Evolutionary conservation across 2,888 invertebrate genomes (phyloP), one percentile per base, ranked within the genome.

Genomic region (Anodontia alba): DNA sequence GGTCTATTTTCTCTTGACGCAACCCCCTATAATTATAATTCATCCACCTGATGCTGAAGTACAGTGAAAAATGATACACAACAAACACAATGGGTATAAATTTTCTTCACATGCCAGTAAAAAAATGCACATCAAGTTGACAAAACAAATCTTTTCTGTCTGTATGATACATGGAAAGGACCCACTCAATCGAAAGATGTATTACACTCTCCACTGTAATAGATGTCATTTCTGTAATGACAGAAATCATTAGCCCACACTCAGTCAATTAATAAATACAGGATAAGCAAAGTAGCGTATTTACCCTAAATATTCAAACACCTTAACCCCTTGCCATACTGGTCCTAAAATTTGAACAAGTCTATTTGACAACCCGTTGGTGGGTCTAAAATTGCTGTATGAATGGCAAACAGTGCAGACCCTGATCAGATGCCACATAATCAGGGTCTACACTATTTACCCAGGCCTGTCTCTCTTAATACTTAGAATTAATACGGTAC

Each of bases 131-230:
- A 62, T 62, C 62, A 62, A 33, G 29, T 62, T 62, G 62, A 62
- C 62, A 62, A 62, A 12, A 62, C 62, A 62, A 62, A 81, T 81
- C 26, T 49, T 49, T 78, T 81, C 81, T 81, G 81, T 81, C 81
- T 72, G 31, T 33, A 33, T 76, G 81, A 81, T 78, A 69, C 76
- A 81, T 78, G 46, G 66, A 38, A 69, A 68, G 72, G 73, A 75
- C 46, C 68, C 81, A 81, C 62, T 62, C 62, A 62, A 62, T 62
- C 62, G 33, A 31, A 62, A 33, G 62, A 62, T 62, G 29, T 62
- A 62, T 62, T 62, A 62, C 62, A 62, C 1, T 33, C 3, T 62
- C 1, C 33, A 17, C 20, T 31, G 62, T 62, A 62, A 62, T 62
- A 33, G 31, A 62, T 62, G 33, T 33, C 23, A 23, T 62, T 62